Base-by-base conservation (phyloP, 2,797 vertebrate species). In the Anguilla megastoma region DNA sequence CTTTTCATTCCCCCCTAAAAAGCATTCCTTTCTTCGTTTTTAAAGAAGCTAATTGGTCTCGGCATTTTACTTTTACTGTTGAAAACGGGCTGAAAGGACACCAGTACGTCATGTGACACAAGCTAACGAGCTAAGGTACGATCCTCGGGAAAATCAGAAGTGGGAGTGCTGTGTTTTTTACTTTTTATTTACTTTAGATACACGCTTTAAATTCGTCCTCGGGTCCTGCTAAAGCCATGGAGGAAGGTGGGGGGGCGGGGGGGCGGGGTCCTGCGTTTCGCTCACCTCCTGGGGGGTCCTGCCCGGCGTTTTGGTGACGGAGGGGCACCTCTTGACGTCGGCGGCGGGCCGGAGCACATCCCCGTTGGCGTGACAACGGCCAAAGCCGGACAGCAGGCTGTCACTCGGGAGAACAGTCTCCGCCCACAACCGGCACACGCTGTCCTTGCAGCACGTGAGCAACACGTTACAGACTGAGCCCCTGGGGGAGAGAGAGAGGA, bases 381-480 rank as follows among this genome's bases (percentile, higher is more conserved):
- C 95, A 92, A 95, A 93, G 92, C 96, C 96, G 0, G 96, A 98
- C 8, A 98, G 94, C 63, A 98, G 95, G 91, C 96, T 97, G 93
- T 99, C 98, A 90, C 97, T 98, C 36, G 99, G 99, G 94, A 99
- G 95, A 92, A 99, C 94, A 0, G 98, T 99, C 94, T 99, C 98
- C 89, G 97, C 97, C 98, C 99, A 99, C 48, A 99, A 96, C 27
- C 98, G 98, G 94, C 99, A 99, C 85, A 99, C 97, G 8, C 97
- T 99, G 96, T 99, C 99, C 93, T 99, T 99, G 94, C 98, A 99
- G 95, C 98, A 98, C 90, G 98, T 99, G 92, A 99, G 95, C 56
- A 99, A 94, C 69, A 99, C 98, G 85, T 97, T 99, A 94, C 99
- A 99, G 87, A 99, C 97, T 58, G 96, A 97, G 90, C 97, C 97